These are phyloP conservation scores for Drosophila gaucha DNA, from an alignment of 2,888 invertebrate species.

Conservation along the genomic window DNA sequence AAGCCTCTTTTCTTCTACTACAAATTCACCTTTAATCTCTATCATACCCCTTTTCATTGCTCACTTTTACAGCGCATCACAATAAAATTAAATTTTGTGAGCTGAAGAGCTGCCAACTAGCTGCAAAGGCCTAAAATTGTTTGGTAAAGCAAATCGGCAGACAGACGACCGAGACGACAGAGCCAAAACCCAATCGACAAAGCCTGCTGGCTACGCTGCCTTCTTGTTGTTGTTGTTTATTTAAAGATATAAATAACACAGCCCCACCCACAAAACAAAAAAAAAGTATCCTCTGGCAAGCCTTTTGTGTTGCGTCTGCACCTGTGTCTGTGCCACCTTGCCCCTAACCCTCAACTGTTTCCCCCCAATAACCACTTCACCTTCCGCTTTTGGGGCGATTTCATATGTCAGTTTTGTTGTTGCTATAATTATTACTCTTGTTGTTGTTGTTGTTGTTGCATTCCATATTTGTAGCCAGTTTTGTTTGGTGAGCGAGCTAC, in stretches of 20 bases:
- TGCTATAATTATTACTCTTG: neutral
- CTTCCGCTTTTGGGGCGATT: constrained; percentile 1
- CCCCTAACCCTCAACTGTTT: neutral
- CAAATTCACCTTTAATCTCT: too few relatives aligned
- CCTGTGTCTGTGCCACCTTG: neutral
- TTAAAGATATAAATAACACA: constrained; percentile 48
- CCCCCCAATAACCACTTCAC: constrained; percentile 6
- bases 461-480: constrained; percentile 48
- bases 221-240: constrained; percentile 11
- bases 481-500: constrained; percentile 29
- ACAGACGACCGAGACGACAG: constrained; percentile 5
- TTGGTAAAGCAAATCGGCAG: neutral
- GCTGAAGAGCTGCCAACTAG: constrained; percentile 17
- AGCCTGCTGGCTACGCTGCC: constrained; percentile 33
- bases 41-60: neutral
- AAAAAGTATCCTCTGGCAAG: constrained; percentile 45
- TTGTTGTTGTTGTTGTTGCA: constrained; percentile 35
- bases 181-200: neutral
- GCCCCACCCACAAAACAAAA: constrained; percentile 44
- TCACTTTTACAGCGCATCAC: constrained; percentile 18
- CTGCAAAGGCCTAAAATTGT: neutral
- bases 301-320: constrained; percentile 30
- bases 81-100: constrained; percentile 30
- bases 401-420: constrained; percentile 22
- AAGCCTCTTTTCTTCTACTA: too few relatives aligned